Percentiles rank a stretch among this genome's conserved stretches.
phyloP scores from a whole-genome alignment of 2,797 vertebrate species.

The Gymnothorax reevesii region DNA sequence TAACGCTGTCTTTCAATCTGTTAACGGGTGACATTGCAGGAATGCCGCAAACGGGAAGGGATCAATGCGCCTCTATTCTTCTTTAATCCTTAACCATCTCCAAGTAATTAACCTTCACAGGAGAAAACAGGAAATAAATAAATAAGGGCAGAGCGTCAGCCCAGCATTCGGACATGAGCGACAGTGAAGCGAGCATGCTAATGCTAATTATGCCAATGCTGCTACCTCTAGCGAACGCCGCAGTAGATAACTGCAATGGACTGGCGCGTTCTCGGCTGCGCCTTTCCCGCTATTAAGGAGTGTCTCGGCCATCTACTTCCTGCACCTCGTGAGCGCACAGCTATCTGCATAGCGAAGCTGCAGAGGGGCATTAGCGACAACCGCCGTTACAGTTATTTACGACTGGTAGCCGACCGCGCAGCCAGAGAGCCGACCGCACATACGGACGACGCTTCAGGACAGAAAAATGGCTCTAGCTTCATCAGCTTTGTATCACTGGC shows the following conservation, averaged over 20 bases:
- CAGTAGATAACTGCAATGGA: not conserved
- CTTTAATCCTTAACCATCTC: constrained; percentile 60
- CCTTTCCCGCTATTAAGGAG: not conserved
- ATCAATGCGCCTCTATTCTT: constrained; percentile 57
- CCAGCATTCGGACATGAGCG: constrained; percentile 37
- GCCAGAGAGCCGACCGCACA: no score
- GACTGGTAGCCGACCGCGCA: not conserved
- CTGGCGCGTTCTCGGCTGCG: not conserved
- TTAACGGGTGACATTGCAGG: constrained; percentile 53
- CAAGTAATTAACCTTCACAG: constrained; percentile 62
- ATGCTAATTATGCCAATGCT: no score
- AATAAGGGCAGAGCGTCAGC: constrained; percentile 33
- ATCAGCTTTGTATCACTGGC: not conserved
- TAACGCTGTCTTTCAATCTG: constrained; percentile 42
- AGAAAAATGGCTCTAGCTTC: not conserved
- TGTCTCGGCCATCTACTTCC: constrained; percentile 16
- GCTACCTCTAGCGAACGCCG: no score
- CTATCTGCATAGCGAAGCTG: not conserved
- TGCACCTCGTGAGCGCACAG: not conserved
- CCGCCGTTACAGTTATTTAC: not conserved
- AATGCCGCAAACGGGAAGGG: constrained; percentile 43
- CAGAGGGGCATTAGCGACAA: not conserved
- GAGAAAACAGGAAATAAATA: constrained; percentile 51
- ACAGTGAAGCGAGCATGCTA: constrained; percentile 37
- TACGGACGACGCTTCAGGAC: no score